Evolutionary conservation across 2,797 vertebrate species (phyloP).

Genomic region (Nannoperca australis): DNA sequence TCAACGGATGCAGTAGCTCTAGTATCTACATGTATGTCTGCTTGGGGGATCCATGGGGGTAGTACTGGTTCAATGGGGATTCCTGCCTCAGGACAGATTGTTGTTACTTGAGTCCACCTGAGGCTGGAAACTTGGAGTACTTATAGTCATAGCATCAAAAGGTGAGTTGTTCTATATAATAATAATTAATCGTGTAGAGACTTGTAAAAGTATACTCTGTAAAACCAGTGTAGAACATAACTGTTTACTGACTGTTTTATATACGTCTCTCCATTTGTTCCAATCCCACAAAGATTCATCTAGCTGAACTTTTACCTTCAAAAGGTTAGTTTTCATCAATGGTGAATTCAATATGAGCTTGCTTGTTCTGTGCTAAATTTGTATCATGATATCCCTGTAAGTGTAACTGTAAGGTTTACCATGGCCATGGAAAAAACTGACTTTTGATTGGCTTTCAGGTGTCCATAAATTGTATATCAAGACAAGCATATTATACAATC

Average conservation of each 20-base stretch:
- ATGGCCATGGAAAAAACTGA: too few species aligned
- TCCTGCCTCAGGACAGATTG: slow-evolving; percentile 13
- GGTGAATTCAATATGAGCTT: not conserved
- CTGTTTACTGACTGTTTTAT: not conserved
- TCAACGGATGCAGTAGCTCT: not conserved
- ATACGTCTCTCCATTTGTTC: not conserved
- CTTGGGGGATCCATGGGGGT: not conserved
- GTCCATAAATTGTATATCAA: not conserved
- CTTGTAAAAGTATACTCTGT: not conserved
- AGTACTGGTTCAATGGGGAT: not conserved
- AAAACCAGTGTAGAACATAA: not conserved
- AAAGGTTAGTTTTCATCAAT: not conserved
- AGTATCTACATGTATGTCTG: slow-evolving; percentile 14
- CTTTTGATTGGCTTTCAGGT: not conserved
- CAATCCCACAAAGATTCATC: not conserved
- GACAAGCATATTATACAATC: not conserved
- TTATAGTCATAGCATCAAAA: not conserved
- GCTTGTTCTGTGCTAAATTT: not conserved
- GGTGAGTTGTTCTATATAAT: slow-evolving; percentile 6
- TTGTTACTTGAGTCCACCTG: slow-evolving; percentile 2
- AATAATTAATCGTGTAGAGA: not conserved
- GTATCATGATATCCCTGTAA: not conserved
- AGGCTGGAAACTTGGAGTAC: not conserved
- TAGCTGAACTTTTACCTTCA: not conserved
- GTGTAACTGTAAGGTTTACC: not conserved